Base-by-base conservation (phyloP, 2,888 invertebrate species). In the Amphipyra tragopoginis region DNA sequence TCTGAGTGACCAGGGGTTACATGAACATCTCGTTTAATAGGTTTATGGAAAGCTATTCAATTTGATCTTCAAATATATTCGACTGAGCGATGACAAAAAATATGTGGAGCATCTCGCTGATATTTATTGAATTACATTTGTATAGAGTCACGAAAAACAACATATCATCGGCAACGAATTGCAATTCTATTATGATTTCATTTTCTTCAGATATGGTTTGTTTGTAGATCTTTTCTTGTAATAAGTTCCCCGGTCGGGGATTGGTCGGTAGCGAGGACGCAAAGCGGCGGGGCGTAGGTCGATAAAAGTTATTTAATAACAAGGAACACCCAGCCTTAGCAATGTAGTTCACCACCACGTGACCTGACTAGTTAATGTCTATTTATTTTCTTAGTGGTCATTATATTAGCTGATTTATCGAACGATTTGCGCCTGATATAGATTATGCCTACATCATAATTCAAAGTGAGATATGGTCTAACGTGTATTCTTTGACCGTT, bases 281-380 rank as follows among this genome's bases (percentile, higher is more conserved):
- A 77, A 75, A 75, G 79, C 77, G 79, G 66, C 75, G 79, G 81
- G 84, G 86, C 76, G 84, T 82, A 82, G 89, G 86, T 90, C 89
- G 88, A 91, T 91, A 90, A 92, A 93, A 93, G 88, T 93, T 93
- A 93, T 93, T 93, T 91, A 93, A 93, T 92, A 93, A 90, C 86
- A 89, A 90, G 88, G 85, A 90, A 88, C 87, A 87, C 84, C 86
- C 83, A 77, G 85, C 84, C 76, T 82, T 79, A 67, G 79, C 79
- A 76, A 81, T 81, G 78, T 82, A 77, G 72, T 78, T 75, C 69
- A 68, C 67, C 62, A 75, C 75, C 75, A 76, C 85, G 85, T 87
- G 88, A 85, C 80, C 80, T 71, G 83, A 80, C 79, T 86, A 63
- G 58, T 69, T 81, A 80, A 83, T 75, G 64, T 64, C 47, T 55